Percentiles rank a stretch among this genome's conserved stretches.
phyloP scores from a whole-genome alignment of 2,888 invertebrate species.

The Anodontia alba region DNA sequence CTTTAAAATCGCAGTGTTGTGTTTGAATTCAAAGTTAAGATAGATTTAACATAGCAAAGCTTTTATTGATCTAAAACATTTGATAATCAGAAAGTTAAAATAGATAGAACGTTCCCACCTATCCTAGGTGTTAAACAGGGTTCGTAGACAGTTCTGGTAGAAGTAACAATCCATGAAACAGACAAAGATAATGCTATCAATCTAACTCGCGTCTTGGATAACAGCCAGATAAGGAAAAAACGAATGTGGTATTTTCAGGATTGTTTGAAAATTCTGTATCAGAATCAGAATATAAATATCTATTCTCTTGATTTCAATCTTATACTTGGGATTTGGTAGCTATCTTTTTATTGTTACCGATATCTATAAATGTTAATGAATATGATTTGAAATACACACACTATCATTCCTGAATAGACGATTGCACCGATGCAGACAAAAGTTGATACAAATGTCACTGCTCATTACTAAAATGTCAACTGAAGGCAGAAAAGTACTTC shows the following conservation, averaged over 20 bases:
- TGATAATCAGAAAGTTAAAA: neutral
- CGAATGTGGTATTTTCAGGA: neutral
- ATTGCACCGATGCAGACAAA: too few species aligned
- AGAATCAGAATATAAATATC: too few species aligned
- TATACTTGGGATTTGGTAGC: too few species aligned
- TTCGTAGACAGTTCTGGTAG: neutral
- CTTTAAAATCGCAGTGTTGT: too few species aligned
- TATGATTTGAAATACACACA: too few species aligned
- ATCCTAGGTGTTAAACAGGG: constrained; percentile 4
- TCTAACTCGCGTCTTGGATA: neutral
- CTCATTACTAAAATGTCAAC: too few species aligned
- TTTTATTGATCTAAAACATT: neutral
- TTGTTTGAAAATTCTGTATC: neutral
- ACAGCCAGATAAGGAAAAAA: constrained; percentile 1
- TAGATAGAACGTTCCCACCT: neutral
- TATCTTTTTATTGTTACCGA: too few species aligned
- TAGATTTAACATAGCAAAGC: neutral
- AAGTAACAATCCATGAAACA: constrained; percentile 8
- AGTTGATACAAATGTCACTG: too few species aligned
- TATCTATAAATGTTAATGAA: too few species aligned
- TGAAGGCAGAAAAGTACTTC: too few species aligned
- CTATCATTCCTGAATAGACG: too few species aligned
- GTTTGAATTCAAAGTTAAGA: neutral
- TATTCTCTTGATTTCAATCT: too few species aligned
- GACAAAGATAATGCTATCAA: neutral